A percentile compares a stretch with the other conserved stretches of the same genome.
Evolutionary conservation across 1,140 invertebrate genomes (phyloP).

Genomic region (Leucophenga varia): DNA sequence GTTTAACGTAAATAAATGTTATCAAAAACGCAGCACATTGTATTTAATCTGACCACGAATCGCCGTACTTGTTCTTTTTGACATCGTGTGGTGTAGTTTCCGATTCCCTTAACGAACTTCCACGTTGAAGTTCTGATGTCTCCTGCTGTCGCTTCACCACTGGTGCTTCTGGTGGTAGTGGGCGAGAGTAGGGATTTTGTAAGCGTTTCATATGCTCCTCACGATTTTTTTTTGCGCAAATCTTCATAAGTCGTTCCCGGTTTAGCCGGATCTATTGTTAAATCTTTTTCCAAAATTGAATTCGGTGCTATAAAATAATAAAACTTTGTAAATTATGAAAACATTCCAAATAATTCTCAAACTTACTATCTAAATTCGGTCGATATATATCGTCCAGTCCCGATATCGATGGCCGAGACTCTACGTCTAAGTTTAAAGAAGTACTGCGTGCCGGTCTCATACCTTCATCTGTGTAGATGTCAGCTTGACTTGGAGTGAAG

Average conservation of each 20-base stretch:
- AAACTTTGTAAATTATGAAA: not conserved
- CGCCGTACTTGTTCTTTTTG: conserved; percentile 48
- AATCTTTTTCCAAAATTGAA: conserved; percentile 31
- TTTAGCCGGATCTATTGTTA: conserved; percentile 41
- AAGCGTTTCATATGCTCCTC: conserved; percentile 60
- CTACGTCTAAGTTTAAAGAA: conserved; percentile 57
- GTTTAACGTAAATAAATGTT: conserved; percentile 3
- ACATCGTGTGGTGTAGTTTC: not conserved
- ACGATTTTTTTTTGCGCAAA: conserved; percentile 61
- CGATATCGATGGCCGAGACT: conserved; percentile 48
- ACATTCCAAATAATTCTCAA: not conserved
- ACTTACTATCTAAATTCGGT: conserved; percentile 58
- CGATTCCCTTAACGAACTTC: too few species aligned
- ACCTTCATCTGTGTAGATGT: conserved; percentile 56
- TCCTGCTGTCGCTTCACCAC: conserved; percentile 17
- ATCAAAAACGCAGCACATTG: not conserved
- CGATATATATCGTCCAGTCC: conserved; percentile 59
- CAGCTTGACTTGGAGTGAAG: conserved; percentile 48
- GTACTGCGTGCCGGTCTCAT: conserved; percentile 27
- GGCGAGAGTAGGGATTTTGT: conserved; percentile 36
- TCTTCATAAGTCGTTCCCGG: conserved; percentile 62
- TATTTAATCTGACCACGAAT: conserved; percentile 37
- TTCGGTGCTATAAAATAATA: conserved; percentile 8
- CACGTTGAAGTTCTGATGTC: conserved; percentile 5
- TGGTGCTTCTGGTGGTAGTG: conserved; percentile 33